Percentiles rank a stretch among this genome's conserved stretches.
Conservation (phyloP, 1,140 invertebrate species). For the Onthophagus taurus region DNA sequence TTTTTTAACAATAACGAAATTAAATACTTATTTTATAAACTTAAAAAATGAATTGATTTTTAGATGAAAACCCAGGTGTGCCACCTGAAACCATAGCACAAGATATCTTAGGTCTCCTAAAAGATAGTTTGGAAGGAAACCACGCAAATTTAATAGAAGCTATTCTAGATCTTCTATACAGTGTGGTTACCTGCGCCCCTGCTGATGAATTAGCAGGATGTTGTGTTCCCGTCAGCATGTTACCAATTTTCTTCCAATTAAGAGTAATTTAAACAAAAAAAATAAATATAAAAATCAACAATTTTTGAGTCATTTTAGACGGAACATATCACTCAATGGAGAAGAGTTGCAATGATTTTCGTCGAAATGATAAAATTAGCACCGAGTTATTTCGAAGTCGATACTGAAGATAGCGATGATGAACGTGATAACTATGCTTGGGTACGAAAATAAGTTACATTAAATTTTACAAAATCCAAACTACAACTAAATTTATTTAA, state of each 20-base stretch:
- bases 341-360: conserved; percentile 31
- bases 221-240: conserved; percentile 37
- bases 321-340: conserved; percentile 31
- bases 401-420: conserved; percentile 7
- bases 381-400: conserved; percentile 18
- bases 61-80: conserved; percentile 31
- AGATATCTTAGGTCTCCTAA: conserved; percentile 40
- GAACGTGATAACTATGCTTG: not conserved
- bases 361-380: conserved; percentile 32
- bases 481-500: no score
- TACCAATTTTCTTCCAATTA: conserved; percentile 41
- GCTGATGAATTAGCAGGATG: conserved; percentile 40
- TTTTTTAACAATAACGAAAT: not conserved
- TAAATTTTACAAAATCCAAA: no score
- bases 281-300: not conserved
- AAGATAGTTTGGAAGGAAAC: conserved; percentile 36
- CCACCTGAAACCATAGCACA: conserved; percentile 36
- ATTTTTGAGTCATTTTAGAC: conserved; percentile 21
- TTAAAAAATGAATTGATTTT: conserved; percentile 11
- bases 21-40: not conserved
- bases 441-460: not conserved
- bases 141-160: conserved; percentile 35
- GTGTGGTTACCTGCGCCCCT: conserved; percentile 35
- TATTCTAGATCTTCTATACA: conserved; percentile 37
- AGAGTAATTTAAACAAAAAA: conserved; percentile 27